Conservation (phyloP, 1,140 invertebrate species). For the Drosophila bocqueti region DNA sequence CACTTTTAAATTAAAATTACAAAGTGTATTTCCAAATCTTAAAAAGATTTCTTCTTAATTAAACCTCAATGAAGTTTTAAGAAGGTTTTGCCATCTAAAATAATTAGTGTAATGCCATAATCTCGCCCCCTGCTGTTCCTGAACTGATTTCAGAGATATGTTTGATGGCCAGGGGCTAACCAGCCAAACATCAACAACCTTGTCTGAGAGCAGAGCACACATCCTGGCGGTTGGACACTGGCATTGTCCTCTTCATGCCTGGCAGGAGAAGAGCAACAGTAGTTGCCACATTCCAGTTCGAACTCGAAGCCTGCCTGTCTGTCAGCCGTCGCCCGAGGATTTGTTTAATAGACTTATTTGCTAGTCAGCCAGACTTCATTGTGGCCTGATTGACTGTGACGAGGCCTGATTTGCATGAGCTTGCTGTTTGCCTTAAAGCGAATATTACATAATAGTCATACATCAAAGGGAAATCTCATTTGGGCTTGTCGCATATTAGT, state of each 20-base stretch:
- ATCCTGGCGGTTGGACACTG: slow-evolving; percentile 16
- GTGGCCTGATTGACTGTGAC: slow-evolving; percentile 70
- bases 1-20: not conserved
- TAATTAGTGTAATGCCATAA: not conserved
- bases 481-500: slow-evolving; percentile 21
- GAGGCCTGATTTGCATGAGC: slow-evolving; percentile 49
- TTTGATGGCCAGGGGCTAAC: slow-evolving; percentile 1
- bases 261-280: slow-evolving; percentile 31
- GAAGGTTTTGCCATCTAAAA: too few relatives aligned
- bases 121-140: not conserved
- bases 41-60: not conserved
- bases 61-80: not conserved
- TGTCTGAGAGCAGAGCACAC: slow-evolving; percentile 34
- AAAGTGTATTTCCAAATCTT: not conserved
- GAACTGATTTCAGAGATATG: slow-evolving; percentile 3
- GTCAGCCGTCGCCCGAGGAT: slow-evolving; percentile 22
- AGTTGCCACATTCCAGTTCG: slow-evolving; percentile 22
- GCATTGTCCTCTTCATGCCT: slow-evolving; percentile 40
- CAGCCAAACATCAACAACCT: slow-evolving; percentile 24
- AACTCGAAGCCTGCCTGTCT: slow-evolving; percentile 6
- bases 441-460: slow-evolving; percentile 21
- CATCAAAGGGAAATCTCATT: slow-evolving; percentile 31
- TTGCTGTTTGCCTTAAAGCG: slow-evolving; percentile 12
- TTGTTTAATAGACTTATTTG: slow-evolving; percentile 65
- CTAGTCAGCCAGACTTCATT: slow-evolving; percentile 38